Conservation (phyloP, 2,888 invertebrate genomes). For the Trichopoda pennipes region DNA sequence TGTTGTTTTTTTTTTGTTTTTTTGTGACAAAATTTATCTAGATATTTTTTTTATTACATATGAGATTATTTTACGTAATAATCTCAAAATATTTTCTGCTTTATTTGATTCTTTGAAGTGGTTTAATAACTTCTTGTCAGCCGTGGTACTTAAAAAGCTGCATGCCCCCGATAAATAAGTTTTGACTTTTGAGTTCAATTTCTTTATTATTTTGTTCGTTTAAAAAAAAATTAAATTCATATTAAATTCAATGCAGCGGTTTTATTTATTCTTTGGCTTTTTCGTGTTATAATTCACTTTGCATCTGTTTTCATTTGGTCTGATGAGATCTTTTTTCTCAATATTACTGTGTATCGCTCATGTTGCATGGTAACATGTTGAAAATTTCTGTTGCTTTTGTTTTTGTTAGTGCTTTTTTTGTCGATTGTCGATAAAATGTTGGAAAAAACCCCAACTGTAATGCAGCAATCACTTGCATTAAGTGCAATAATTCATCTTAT, state of each 20-base stretch:
- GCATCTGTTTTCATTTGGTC: constrained; percentile 44
- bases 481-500: constrained; percentile 46
- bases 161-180: constrained; percentile 40
- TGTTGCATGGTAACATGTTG: constrained; percentile 13
- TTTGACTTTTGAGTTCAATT: constrained; percentile 7
- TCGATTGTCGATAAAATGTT: constrained; percentile 3
- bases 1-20: too few species aligned
- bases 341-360: not conserved
- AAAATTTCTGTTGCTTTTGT: constrained; percentile 6
- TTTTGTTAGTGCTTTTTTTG: too few species aligned
- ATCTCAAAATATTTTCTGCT: not conserved
- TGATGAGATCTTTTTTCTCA: constrained; percentile 3
- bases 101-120: constrained; percentile 3
- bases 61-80: too few species aligned
- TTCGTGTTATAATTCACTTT: constrained; percentile 57
- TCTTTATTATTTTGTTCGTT: not conserved
- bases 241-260: constrained; percentile 27
- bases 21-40: constrained; percentile 5
- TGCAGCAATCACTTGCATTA: constrained; percentile 50
- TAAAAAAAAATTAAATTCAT: constrained; percentile 12
- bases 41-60: constrained; percentile 5
- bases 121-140: constrained; percentile 22
- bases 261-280: not conserved
- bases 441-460: not conserved
- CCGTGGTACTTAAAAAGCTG: constrained; percentile 40